A percentile compares a stretch with the other conserved stretches of the same genome.
These are phyloP conservation scores for Paraescarpia echinospica DNA, from an alignment of 1,140 invertebrate genomes.

Conservation along the genomic window DNA sequence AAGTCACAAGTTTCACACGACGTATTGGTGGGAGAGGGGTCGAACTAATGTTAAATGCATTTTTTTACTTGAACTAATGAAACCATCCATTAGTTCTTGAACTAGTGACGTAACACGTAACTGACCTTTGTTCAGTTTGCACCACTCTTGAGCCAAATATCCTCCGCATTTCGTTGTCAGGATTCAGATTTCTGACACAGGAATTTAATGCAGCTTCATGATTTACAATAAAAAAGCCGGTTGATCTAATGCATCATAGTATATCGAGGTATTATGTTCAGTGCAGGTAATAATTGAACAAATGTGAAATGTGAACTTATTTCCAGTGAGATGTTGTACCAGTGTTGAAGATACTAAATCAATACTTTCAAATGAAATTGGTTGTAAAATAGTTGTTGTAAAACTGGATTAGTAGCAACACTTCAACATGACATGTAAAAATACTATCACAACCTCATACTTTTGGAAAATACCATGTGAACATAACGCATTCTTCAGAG, in stretches of 20 bases:
- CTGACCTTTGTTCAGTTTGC: conserved; percentile 67
- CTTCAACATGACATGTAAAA: background rate
- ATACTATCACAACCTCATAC: background rate
- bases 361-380: background rate
- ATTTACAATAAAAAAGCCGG: conserved; percentile 4
- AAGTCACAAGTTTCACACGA: too few relatives aligned
- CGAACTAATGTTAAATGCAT: too few relatives aligned
- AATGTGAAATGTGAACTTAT: background rate
- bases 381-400: too few relatives aligned
- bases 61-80: too few relatives aligned
- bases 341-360: background rate
- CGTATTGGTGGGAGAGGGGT: too few relatives aligned
- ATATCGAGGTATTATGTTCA: background rate
- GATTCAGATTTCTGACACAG: conserved; percentile 72
- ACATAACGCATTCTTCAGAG: background rate
- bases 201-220: conserved; percentile 10
- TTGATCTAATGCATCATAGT: background rate
- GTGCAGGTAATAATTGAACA: background rate
- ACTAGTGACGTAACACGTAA: too few relatives aligned
- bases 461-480: background rate
- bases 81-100: too few relatives aligned
- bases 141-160: conserved; percentile 73
- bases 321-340: background rate
- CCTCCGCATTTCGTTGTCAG: conserved; percentile 79
- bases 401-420: too few relatives aligned